Conservation (phyloP, 2,888 invertebrate genomes). For the Melikaiella ostensackeni region DNA sequence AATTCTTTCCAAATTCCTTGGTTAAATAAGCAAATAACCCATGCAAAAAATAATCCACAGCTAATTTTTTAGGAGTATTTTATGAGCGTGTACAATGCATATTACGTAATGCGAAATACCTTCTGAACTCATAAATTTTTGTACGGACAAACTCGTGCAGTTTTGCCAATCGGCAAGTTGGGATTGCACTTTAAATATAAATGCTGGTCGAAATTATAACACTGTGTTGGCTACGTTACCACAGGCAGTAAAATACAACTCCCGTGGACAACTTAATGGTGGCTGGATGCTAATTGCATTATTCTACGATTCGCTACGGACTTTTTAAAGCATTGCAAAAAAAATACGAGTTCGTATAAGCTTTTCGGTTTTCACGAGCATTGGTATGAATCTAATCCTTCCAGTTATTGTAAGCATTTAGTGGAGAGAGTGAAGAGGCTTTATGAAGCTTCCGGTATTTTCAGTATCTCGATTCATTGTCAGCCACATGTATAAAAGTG, state of each 20-base stretch:
- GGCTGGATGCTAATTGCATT: slow-evolving; percentile 32
- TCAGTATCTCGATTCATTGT: not conserved
- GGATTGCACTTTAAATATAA: slow-evolving; percentile 39
- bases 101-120: slow-evolving; percentile 23
- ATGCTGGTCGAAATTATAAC: slow-evolving; percentile 32
- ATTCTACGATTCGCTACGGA: slow-evolving; percentile 13
- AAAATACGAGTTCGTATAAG: not conserved
- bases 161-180: slow-evolving; percentile 39
- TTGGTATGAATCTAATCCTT: not conserved
- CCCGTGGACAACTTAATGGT: slow-evolving; percentile 36
- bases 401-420: slow-evolving; percentile 23
- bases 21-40: not conserved
- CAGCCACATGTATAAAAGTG: not conserved
- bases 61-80: not conserved
- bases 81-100: not conserved
- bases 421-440: slow-evolving; percentile 7
- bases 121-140: slow-evolving; percentile 31
- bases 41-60: not conserved
- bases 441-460: slow-evolving; percentile 12
- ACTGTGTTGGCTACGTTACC: slow-evolving; percentile 32
- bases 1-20: not conserved
- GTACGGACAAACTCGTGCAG: slow-evolving; percentile 28
- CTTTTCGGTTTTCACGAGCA: not conserved
- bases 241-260: slow-evolving; percentile 37
- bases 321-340: not conserved